A percentile compares a stretch with the other conserved stretches of the same genome.
Evolutionary conservation across 1,140 invertebrate species (phyloP).

Genomic region (Mylabris phalerata): DNA sequence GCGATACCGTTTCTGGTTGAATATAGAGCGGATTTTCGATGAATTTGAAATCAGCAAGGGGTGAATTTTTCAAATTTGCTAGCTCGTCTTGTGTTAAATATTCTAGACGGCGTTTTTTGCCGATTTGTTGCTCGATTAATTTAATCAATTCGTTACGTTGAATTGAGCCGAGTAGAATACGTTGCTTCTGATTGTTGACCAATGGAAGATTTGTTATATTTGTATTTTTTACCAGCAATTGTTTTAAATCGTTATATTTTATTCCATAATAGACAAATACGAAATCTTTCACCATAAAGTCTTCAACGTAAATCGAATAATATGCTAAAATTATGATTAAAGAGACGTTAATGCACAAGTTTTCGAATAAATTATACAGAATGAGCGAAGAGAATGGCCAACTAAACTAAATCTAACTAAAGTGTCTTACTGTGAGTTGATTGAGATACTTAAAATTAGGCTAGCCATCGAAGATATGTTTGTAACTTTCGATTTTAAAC

Average conservation of each 20-base stretch:
- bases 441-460: not conserved
- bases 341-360: not conserved
- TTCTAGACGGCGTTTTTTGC: constrained; percentile 71
- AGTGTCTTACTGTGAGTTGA: not conserved
- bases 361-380: too few species aligned
- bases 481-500: too few species aligned
- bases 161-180: constrained; percentile 90
- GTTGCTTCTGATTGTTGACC: constrained; percentile 82
- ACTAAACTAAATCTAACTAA: not conserved
- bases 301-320: constrained; percentile 89
- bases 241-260: constrained; percentile 77
- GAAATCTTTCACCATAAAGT: constrained; percentile 90
- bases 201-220: constrained; percentile 76
- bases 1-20: not conserved
- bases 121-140: constrained; percentile 78
- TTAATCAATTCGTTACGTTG: constrained; percentile 81
- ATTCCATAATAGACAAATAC: constrained; percentile 87
- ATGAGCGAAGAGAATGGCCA: not conserved
- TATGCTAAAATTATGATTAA: constrained; percentile 56
- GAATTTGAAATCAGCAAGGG: constrained; percentile 46
- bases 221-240: constrained; percentile 59
- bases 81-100: constrained; percentile 38
- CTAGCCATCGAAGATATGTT: not conserved
- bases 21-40: constrained; percentile 3
- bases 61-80: constrained; percentile 46